phyloP scores from a whole-genome alignment of 2,113 vertebrate genomes.

The Eulemur macaco region DNA sequence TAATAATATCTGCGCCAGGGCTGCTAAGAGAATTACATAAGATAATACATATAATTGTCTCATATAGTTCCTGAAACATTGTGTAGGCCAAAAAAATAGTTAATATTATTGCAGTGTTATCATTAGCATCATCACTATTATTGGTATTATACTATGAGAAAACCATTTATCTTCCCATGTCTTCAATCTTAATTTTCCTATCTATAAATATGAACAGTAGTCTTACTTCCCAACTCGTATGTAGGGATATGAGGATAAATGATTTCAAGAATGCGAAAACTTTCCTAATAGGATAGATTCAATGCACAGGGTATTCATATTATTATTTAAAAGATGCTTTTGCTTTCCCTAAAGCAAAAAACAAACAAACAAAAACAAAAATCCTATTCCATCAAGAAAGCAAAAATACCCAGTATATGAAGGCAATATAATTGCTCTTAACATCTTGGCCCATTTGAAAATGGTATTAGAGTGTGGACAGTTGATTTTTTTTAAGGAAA shows the following conservation, averaged over 20 bases:
- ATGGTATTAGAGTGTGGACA: constrained; percentile 10
- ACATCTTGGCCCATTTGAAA: not conserved
- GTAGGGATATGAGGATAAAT: not conserved
- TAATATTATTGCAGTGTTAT: not conserved
- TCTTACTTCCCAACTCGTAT: not conserved
- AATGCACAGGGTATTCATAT: not conserved
- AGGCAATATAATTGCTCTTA: not conserved
- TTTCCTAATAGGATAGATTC: not conserved
- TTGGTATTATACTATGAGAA: not conserved
- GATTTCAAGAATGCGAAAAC: constrained; percentile 25
- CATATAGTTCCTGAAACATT: not conserved
- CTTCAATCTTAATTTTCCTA: not conserved
- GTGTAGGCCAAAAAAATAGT: not conserved
- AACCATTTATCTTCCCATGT: not conserved
- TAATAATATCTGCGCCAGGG: not conserved
- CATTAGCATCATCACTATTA: not conserved
- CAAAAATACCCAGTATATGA: not conserved
- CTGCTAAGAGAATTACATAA: not conserved
- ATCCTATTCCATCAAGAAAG: not conserved
- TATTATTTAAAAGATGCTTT: constrained; percentile 38
- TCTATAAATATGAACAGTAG: not conserved
- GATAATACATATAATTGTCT: not conserved
- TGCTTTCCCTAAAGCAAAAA: not conserved
- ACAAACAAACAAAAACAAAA: not conserved
- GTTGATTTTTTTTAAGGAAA: not conserved